Base-by-base conservation (phyloP, 2,888 invertebrate genomes). In the Clivina fossor region DNA sequence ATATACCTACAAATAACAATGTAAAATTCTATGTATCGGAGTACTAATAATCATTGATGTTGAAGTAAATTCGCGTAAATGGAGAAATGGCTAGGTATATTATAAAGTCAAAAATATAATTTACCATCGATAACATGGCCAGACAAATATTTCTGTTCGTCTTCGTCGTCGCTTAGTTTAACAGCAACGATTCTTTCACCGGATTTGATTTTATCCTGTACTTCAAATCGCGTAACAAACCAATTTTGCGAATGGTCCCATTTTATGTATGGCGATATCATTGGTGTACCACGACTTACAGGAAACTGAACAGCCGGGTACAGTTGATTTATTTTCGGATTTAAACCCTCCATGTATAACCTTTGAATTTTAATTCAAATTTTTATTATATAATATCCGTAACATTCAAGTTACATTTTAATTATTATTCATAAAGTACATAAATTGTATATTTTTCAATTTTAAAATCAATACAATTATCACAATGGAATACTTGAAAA, bases 201-300 rank as follows among this genome's bases (percentile, higher is more conserved):
- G 24, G 83, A 83, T 54, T 80, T 80, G 65, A 83, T 81, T 63
- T 83, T 84, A 65, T 83, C 83, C 69, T 84, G 82, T 33, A 82
- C 80, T 61, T 80, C 81, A 68, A 84, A 87, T 38, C 81, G 80
- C 0, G 85, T 83, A 1, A 88, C 85, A 63, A 82, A 77, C 86
- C 88, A 89, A 58, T 86, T 83, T 58, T 84, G 83, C 13, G 81
- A 79, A 66, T 96, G 94, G 63, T 95, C 89, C 94, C 95, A 96
- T 60, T 82, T 82, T n/a, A 96, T 81, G 2, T 88, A 75, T 3
- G 92, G 86, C 0, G 90, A 81, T 24, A 94, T 76, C 85, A 90
- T 90, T 0, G 91, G 88, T 0, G 94, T 94, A 0, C 86, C 85
- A 13, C 86, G 80, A 0, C 92, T 87, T 1, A 96, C 95, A 0